Base-by-base conservation (phyloP, 2,797 vertebrate species). In the Poeciliopsis infans region DNA sequence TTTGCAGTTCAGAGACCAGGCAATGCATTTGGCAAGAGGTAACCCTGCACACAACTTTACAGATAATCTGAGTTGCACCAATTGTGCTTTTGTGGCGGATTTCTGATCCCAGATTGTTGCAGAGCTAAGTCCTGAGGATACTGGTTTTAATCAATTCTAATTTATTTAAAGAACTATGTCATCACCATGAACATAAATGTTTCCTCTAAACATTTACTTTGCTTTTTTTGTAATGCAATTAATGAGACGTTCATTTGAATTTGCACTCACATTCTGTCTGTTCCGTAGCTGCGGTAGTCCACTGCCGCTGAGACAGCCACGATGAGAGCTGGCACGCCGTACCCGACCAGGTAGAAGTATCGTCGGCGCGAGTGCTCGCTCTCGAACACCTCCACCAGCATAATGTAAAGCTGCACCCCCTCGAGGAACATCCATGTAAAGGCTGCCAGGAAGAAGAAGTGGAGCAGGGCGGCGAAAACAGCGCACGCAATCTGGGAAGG, bases 361-460 rank as follows among this genome's bases (percentile, higher is more conserved):
- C 97, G 97, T 2, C 96, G 94, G 4, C 98, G 96, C 0, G 98
- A 99, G 87, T 97, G 97, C 79, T 99, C 98, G 0, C 98, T 99
- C 95, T 99, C 98, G 0, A 99, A 99, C 85, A 99, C 98, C 92
- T 99, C 98, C 92, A 99, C 98, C 92, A 99, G 95, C 98, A 99
- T 98, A 90, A 99, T 97, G 92, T 99, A 99, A 45, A 99, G 97
- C 92, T 99, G 98, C 72, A 99, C 97, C 0, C 98, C 98, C 85
- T 99, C 98, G 91, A 99, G 94, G 91, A 99, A 98, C 98, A 99
- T 99, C 98, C 98, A 99, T 0, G 98, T 98, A 94, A 99, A 99
- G 18, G 98, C 98, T 1, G 98, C 97, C 95, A 99, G 92, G 94
- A 99, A 99, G 96, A 99, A 99, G 96, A 99, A 99, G 87, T 99